Evolutionary conservation across 2,113 vertebrate species (phyloP).

Genomic region (Bothrops jararaca): DNA sequence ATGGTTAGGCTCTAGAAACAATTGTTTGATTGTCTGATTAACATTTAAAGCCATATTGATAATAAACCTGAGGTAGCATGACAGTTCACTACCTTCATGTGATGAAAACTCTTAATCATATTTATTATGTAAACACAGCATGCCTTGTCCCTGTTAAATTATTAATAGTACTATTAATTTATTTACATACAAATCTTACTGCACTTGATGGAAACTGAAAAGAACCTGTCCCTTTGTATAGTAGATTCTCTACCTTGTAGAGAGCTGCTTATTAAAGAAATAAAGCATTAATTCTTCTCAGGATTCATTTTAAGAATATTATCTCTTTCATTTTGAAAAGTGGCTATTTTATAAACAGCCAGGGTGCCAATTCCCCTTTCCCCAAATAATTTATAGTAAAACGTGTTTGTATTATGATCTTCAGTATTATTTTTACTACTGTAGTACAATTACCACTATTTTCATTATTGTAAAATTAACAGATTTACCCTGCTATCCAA

Average conservation of each 20-base stretch:
- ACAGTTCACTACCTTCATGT: constrained; percentile 69
- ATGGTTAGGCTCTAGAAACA: background rate
- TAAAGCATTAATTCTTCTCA: constrained; percentile 62
- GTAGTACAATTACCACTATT: background rate
- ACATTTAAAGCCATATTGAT: constrained; percentile 63
- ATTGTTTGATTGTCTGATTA: constrained; percentile 61
- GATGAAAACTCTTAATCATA: constrained; percentile 72
- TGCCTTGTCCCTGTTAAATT: constrained; percentile 71
- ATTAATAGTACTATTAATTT: constrained; percentile 72
- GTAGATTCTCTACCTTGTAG: constrained; percentile 55
- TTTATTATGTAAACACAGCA: constrained; percentile 74
- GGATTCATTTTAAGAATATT: constrained; percentile 56
- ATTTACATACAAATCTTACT: constrained; percentile 74
- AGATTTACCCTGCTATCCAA: background rate
- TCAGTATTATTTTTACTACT: background rate
- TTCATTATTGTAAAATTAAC: background rate
- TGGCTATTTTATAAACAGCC: constrained; percentile 46
- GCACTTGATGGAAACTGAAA: constrained; percentile 64
- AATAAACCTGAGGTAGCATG: constrained; percentile 65
- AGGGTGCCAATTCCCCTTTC: background rate
- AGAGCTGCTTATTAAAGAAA: constrained; percentile 59
- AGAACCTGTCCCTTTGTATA: constrained; percentile 56
- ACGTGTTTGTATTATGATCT: background rate
- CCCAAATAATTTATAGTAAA: background rate
- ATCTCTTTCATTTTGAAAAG: constrained; percentile 56